Evolutionary conservation across 2,888 invertebrate genomes (phyloP).

Genomic region (Conus canariensis): DNA sequence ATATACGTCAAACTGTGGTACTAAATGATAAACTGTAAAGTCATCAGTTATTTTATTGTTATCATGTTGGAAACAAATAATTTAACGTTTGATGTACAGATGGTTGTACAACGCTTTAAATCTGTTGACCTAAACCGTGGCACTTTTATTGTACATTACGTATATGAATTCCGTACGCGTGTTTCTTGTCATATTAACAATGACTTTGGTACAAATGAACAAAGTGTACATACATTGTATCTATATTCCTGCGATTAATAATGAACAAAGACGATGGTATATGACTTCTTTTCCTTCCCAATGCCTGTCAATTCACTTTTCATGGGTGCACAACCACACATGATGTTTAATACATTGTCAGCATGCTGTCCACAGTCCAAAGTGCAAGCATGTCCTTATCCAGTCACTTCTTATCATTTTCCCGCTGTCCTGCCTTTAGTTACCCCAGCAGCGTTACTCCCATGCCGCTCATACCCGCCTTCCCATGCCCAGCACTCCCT

Average conservation of each 20-base stretch:
- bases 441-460: no score
- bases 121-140: not conserved
- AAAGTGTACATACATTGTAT: not conserved
- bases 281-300: not conserved
- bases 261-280: not conserved
- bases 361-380: not conserved
- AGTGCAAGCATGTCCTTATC: not conserved
- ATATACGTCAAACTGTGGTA: not conserved
- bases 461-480: no score
- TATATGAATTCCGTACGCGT: not conserved
- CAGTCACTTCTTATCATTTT: no score
- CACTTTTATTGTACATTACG: not conserved
- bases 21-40: not conserved
- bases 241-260: not conserved
- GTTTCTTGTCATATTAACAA: not conserved
- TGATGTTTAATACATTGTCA: not conserved
- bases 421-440: no score
- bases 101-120: not conserved
- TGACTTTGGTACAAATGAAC: not conserved
- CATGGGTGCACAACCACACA: not conserved
- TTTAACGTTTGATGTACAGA: not conserved
- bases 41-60: not conserved
- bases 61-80: not conserved
- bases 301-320: not conserved
- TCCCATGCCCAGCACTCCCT: no score